Percentiles rank a stretch among this genome's conserved stretches.
These are phyloP conservation scores for Lysiphlebus fabarum DNA, from an alignment of 1,140 invertebrate genomes.

Conservation along the genomic window DNA sequence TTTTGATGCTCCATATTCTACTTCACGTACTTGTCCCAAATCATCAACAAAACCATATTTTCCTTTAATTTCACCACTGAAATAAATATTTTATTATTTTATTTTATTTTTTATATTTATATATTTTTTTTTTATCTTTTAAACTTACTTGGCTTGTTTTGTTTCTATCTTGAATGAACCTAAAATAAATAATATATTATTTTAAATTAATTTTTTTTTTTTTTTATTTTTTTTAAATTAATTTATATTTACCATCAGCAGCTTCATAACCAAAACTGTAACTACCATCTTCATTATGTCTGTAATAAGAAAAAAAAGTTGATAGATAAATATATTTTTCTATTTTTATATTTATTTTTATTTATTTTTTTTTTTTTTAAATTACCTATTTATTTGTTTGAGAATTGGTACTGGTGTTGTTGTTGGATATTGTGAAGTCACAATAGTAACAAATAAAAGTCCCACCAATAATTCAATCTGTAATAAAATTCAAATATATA, in stretches of 20 bases:
- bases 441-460: constrained; percentile 26
- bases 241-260: constrained; percentile 91
- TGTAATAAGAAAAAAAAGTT: constrained; percentile 23
- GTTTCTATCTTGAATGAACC: constrained; percentile 85
- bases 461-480: constrained; percentile 37
- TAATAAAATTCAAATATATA: too few species aligned
- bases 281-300: constrained; percentile 80
- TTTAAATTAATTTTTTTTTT: too few species aligned
- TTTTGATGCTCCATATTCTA: constrained; percentile 75
- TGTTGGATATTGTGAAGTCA: constrained; percentile 45
- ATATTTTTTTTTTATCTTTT: too few species aligned
- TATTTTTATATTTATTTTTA: too few species aligned
- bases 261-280: constrained; percentile 87
- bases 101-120: too few species aligned
- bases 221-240: constrained; percentile 84
- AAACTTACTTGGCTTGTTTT: constrained; percentile 66
- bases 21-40: constrained; percentile 65
- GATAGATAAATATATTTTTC: constrained; percentile 1
- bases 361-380: constrained; percentile 14
- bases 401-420: constrained; percentile 75
- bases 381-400: constrained; percentile 74
- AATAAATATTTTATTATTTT: too few species aligned
- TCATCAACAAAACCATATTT: constrained; percentile 82
- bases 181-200: too few species aligned
- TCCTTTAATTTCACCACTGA: constrained; percentile 77